Conservation (phyloP, 2,797 vertebrate species). For the Alfaro cultratus region DNA sequence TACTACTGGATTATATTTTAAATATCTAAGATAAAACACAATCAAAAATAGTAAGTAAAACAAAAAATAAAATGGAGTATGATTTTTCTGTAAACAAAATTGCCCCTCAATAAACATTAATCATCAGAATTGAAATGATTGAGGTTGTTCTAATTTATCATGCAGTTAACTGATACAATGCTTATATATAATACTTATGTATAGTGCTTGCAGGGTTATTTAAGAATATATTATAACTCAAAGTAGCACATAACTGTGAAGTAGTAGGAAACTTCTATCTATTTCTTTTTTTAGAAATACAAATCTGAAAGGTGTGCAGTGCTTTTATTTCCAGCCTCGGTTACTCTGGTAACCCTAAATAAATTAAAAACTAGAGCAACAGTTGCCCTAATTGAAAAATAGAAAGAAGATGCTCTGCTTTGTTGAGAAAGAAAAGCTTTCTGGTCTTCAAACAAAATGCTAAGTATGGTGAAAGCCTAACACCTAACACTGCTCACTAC, state of each 20-base stretch:
- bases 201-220: neutral
- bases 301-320: neutral
- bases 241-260: neutral
- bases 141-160: too few relatives aligned
- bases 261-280: neutral
- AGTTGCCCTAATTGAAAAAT: neutral
- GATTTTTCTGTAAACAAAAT: too few relatives aligned
- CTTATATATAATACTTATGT: too few relatives aligned
- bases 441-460: neutral
- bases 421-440: neutral
- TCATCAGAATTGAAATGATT: too few relatives aligned
- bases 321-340: neutral
- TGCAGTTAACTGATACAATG: too few relatives aligned
- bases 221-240: neutral
- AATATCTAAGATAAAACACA: too few relatives aligned
- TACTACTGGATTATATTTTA: too few relatives aligned
- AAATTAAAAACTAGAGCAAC: neutral
- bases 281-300: neutral
- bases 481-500: neutral
- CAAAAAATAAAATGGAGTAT: too few relatives aligned
- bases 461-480: neutral
- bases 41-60: too few relatives aligned
- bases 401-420: neutral
- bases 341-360: neutral
- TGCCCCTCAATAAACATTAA: too few relatives aligned